Conservation (phyloP, 2,888 invertebrate species). For the Diploptera punctata region DNA sequence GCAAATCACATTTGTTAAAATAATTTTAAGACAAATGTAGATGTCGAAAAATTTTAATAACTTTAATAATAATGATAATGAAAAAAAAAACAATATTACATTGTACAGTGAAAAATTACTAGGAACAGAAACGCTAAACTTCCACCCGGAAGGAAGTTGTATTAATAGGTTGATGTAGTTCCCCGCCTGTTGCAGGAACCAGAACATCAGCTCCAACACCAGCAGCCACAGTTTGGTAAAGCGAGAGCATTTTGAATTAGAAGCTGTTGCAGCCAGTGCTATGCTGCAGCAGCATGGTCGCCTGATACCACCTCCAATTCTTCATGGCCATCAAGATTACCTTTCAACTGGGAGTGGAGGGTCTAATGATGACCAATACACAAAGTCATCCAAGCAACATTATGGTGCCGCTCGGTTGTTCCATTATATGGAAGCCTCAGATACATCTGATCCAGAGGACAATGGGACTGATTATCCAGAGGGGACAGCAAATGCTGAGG, state of each 20-base stretch:
- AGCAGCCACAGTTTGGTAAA: conserved; percentile 43
- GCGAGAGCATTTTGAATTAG: conserved; percentile 41
- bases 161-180: conserved; percentile 44
- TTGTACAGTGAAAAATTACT: too few relatives aligned
- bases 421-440: conserved; percentile 76
- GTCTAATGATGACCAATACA: conserved; percentile 33
- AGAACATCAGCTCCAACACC: conserved; percentile 36
- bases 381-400: conserved; percentile 52
- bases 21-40: too few relatives aligned
- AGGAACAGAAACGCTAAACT: neutral
- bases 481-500: conserved; percentile 21
- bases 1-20: too few relatives aligned
- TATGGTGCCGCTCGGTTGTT: conserved; percentile 71
- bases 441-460: conserved; percentile 68
- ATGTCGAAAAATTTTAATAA: too few relatives aligned
- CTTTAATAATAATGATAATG: neutral
- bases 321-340: conserved; percentile 48
- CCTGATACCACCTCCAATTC: conserved; percentile 43
- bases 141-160: conserved; percentile 37
- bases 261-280: conserved; percentile 45
- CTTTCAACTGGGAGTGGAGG: conserved; percentile 37
- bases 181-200: conserved; percentile 44
- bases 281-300: conserved; percentile 54
- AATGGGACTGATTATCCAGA: conserved; percentile 52
- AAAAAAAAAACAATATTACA: neutral